Evolutionary conservation across 2,113 vertebrate genomes (phyloP), one percentile per base, ranked within the genome.

Genomic region (Gnathonemus echidnorhynchus): DNA sequence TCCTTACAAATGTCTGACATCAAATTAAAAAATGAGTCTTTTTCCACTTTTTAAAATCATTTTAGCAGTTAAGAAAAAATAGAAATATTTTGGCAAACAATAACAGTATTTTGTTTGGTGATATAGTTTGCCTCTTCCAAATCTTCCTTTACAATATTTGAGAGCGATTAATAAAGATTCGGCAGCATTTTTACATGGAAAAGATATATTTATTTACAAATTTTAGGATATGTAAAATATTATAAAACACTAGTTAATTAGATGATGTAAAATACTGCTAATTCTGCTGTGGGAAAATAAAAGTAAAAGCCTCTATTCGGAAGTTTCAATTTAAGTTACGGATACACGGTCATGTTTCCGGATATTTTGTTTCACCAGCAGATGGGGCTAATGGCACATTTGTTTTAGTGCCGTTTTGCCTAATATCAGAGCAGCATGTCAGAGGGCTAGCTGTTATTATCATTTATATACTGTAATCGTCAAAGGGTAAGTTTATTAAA

Each of bases 381-480:
- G 87, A 52, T 90, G 90, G 90, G 4, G 49, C 50, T 53, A 90
- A 35, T 77, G 56, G 24, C 35, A 80, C 35, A 42, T 42, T 80
- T 80, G 35, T 88, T 15, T 88, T 87, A 19, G 42, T 58, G 56
- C 31, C n/a, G 39, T 24, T 58, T 6, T 11, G 53, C 15, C 31
- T 42, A 88, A 42, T 42, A 42, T 6, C 62, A 11, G n/a, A 31
- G 62, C 10, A 70, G 62, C 62, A 80, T 39, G 35, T 80, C 35
- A 39, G 8, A 42, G 13, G 74, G 74, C 15, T 80, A 80, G 74
- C 15, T 39, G 35, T 80, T 39, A 19, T 80, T 80, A 80, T 17
- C 74, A 80, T 80, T 80, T 80, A 80, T 80, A 80, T 42, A 80
- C 74, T 80, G 74, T 80, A 77, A 77, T 39, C 35, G 70, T 77